Evolutionary conservation across 1,140 invertebrate species (phyloP).

Genomic region (Ceratoteleas bidentatus): DNA sequence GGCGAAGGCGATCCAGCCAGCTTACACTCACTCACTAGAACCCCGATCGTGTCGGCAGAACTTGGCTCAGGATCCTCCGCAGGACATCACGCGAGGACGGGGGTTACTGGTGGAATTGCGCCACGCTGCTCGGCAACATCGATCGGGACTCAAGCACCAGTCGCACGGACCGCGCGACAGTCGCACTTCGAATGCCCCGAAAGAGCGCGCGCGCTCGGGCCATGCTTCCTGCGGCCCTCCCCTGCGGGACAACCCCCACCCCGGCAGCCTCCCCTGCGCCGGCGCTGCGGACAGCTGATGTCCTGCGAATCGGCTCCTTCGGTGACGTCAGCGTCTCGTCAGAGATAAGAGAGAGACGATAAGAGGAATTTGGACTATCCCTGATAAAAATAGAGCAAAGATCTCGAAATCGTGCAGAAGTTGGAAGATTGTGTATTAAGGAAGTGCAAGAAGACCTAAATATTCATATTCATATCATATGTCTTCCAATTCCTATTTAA

Average conservation of each 20-base stretch:
- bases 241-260: background rate
- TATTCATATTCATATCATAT: no score
- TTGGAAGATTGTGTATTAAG: no score
- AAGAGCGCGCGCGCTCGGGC: constrained; percentile 62
- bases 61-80: constrained; percentile 19
- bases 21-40: background rate
- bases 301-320: no score
- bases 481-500: no score
- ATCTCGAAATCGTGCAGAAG: no score
- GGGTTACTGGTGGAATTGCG: constrained; percentile 41
- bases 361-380: no score
- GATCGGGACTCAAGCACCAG: constrained; percentile 55
- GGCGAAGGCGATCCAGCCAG: background rate
- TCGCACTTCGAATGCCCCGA: constrained; percentile 68
- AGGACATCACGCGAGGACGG: constrained; percentile 24
- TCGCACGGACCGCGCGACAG: constrained; percentile 61
- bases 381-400: no score
- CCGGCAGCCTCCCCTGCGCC: background rate
- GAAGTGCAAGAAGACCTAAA: no score
- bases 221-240: constrained; percentile 49
- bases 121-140: constrained; percentile 55
- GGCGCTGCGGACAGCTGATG: no score
- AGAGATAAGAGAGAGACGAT: no score
- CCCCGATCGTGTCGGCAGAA: constrained; percentile 2
- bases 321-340: no score